Evolutionary conservation across 2,113 vertebrate genomes (phyloP), one percentile per base, ranked within the genome.

Genomic region (Myotis yumanensis): DNA sequence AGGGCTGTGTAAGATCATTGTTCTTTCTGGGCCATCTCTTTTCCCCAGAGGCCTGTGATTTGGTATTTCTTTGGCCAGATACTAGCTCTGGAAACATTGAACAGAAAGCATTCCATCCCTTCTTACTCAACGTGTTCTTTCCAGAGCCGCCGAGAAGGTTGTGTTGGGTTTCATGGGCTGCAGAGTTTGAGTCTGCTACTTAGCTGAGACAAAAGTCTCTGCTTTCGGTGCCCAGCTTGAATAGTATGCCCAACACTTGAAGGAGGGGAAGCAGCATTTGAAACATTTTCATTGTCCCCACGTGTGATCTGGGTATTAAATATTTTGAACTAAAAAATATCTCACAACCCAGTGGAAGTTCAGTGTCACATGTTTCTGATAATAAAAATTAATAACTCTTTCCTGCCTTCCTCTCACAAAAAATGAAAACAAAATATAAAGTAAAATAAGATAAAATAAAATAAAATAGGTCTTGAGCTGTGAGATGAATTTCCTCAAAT

Each of bases 21-120:
- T 94, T 82, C 1, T 94, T 90, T 90, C 84, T 62, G 90, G 89
- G 91, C 89, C 89, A 59, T 85, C 96, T 97, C 90, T 94, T 68
- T 93, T 97, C 97, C 97, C 97, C 96, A 97, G 97, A 87, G 96
- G 95, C 85, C 94, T 97, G 11, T 95, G 92, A 95, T 86, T 80
- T 95, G 97, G 91, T 89, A 37, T 96, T 94, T 97, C 87, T 97
- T 95, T 96, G 97, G 96, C 95, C 86, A 82, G 96, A 94, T 91
- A 68, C n/a, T 57, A 96, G 72, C 4, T 0, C 86, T 98, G 98
- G 98, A 98, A 98, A 98, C 90, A 96, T 23, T 98, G 97, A 96
- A 97, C 79, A 97, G 96, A 97, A 97, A 96, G 86, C 66, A 96
- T 94, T 97, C 95, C 93, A 81, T 86, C 81, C 94, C 30, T n/a